Conservation (phyloP, 2,113 vertebrate species). For the Malaclemys terrapin region DNA sequence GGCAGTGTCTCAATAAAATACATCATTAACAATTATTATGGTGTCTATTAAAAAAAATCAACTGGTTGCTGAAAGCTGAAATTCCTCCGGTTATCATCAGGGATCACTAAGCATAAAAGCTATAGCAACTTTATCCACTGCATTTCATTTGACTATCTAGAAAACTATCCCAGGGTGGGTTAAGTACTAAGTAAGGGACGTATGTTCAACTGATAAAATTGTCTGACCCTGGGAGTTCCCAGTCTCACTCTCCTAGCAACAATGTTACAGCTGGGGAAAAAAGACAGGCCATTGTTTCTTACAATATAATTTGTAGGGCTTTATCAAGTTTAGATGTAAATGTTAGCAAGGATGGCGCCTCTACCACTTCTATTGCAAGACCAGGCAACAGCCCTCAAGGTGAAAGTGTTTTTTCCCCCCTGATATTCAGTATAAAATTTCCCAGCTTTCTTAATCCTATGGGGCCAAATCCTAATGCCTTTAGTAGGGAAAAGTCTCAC, state of each 20-base stretch:
- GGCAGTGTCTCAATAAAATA: not conserved
- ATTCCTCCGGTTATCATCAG: not conserved
- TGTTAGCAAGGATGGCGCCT: not conserved
- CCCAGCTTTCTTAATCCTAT: not conserved
- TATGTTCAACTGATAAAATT: accelerated
- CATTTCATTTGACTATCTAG: not conserved
- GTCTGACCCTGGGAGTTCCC: not conserved
- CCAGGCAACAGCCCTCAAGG: not conserved
- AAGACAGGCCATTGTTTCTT: not conserved
- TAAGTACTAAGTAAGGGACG: not conserved
- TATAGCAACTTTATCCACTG: not conserved
- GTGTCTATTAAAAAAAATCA: not conserved
- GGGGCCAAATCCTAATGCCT: not conserved
- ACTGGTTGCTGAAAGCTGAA: conserved; percentile 34
- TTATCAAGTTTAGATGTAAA: not conserved
- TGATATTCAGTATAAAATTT: not conserved
- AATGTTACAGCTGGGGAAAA: not conserved
- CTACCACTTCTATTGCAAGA: not conserved
- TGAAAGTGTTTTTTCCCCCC: not conserved
- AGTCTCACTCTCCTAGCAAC: not conserved
- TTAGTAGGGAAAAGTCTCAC: not conserved
- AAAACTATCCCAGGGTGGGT: accelerated
- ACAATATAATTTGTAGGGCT: not conserved
- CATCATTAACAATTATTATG: not conserved
- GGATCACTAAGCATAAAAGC: not conserved